Evolutionary conservation across 1,140 invertebrate genomes (phyloP).

Genomic region (Ostrea denselamellosa): DNA sequence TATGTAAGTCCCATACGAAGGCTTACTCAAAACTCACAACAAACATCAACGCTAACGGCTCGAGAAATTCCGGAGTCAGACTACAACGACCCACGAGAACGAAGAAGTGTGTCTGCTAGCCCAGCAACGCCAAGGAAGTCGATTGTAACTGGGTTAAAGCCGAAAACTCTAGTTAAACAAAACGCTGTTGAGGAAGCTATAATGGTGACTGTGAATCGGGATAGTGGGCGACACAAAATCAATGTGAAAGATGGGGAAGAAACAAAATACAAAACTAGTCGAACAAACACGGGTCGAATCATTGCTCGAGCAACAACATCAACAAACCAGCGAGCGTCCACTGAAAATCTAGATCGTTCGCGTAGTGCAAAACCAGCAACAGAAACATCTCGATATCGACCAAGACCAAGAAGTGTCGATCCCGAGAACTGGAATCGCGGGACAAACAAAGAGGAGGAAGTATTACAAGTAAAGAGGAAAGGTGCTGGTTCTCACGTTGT

Average conservation of each 20-base stretch:
- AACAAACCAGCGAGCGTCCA: constrained; percentile 23
- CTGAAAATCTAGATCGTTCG: constrained; percentile 26
- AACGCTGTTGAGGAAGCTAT: constrained; percentile 55
- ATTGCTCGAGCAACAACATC: constrained; percentile 49
- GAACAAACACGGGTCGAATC: constrained; percentile 45
- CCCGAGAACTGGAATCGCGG: constrained; percentile 49
- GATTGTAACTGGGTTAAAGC: constrained; percentile 48
- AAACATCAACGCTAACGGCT: constrained; percentile 33
- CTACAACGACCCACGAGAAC: constrained; percentile 27
- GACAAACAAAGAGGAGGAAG: constrained; percentile 40
- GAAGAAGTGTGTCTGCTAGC: constrained; percentile 45
- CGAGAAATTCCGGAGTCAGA: constrained; percentile 47
- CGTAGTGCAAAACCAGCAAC: constrained; percentile 36
- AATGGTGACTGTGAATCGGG: constrained; percentile 56
- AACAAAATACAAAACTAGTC: constrained; percentile 41
- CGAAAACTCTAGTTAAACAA: constrained; percentile 47
- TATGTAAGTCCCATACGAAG: constrained; percentile 12
- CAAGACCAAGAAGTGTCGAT: constrained; percentile 59
- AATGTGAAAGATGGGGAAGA: constrained; percentile 53
- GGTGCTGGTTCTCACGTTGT: constrained; percentile 49
- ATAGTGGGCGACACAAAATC: constrained; percentile 56
- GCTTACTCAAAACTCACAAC: constrained; percentile 1
- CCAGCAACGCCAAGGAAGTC: constrained; percentile 40
- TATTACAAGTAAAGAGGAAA: constrained; percentile 41
- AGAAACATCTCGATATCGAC: constrained; percentile 39